These are phyloP conservation scores for Larimichthys polyactis DNA, from an alignment of 2,113 vertebrate species.

Conservation along the genomic window DNA sequence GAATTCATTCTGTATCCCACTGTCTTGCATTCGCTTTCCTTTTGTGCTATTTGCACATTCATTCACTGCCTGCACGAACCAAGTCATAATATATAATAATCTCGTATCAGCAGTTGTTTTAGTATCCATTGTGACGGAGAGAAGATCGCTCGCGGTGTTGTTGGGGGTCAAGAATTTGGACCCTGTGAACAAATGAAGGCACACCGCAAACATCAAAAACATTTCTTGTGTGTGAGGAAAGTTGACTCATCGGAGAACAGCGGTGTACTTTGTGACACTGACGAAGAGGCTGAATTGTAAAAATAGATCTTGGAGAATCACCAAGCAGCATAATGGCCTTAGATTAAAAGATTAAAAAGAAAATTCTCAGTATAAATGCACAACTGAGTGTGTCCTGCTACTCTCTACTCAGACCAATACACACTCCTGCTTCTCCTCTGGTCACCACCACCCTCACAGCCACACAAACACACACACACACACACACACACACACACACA, in stretches of 20 bases:
- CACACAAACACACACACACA: constrained; percentile 50
- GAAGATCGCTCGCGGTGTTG: background rate
- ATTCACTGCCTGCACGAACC: background rate
- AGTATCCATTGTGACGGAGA: background rate
- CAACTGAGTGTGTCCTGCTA: constrained; percentile 45
- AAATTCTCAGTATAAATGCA: constrained; percentile 51
- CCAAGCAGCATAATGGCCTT: constrained; percentile 26
- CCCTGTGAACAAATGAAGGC: constrained; percentile 11
- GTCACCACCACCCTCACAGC: constrained; percentile 18
- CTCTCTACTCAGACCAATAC: constrained; percentile 31
- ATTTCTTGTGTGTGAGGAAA: background rate
- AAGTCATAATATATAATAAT: too few species aligned
- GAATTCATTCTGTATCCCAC: background rate
- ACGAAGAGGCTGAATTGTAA: constrained; percentile 31
- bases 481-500: constrained; percentile 43
- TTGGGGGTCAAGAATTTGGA: background rate
- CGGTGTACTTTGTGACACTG: constrained; percentile 14
- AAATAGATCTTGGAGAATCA: constrained; percentile 28
- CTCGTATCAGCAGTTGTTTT: background rate
- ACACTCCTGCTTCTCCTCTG: constrained; percentile 37
- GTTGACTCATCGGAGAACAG: constrained; percentile 36
- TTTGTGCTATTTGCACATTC: constrained; percentile 3
- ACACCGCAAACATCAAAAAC: constrained; percentile 4
- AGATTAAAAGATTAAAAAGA: constrained; percentile 62
- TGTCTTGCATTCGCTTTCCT: background rate